Evolutionary conservation across 2,113 vertebrate genomes (phyloP).

Genomic region (Myxocyprinus asiaticus): DNA sequence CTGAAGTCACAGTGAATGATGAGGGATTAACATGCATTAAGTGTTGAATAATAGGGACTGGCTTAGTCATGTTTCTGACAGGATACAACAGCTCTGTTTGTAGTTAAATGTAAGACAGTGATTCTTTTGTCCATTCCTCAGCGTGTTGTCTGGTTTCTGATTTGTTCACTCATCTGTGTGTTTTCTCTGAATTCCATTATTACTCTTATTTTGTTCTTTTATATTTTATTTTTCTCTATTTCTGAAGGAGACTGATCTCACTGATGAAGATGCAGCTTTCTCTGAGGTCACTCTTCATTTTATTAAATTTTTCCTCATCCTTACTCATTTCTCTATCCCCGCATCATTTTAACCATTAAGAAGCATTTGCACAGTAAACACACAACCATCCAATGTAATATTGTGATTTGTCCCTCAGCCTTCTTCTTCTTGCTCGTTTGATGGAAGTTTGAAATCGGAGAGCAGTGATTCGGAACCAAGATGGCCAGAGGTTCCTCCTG

Average conservation of each 20-base stretch:
- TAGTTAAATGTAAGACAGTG: too few relatives aligned
- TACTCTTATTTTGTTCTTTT: not conserved
- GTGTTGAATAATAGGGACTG: too few relatives aligned
- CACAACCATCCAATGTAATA: not conserved
- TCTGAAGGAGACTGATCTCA: constrained; percentile 51
- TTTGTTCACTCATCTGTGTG: not conserved
- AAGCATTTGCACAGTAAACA: not conserved
- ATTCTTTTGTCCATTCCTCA: not conserved
- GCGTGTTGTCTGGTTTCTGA: not conserved
- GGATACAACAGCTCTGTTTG: too few relatives aligned
- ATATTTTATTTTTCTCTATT: constrained; percentile 31
- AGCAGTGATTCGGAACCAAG: constrained; percentile 77
- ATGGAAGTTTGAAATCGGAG: constrained; percentile 81
- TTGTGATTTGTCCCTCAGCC: constrained; percentile 59
- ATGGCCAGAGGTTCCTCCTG: constrained; percentile 87
- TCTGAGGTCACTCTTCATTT: constrained; percentile 53
- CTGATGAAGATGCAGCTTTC: constrained; percentile 55
- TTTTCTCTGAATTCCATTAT: not conserved
- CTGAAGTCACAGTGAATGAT: too few relatives aligned
- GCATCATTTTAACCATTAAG: not conserved
- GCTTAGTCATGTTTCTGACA: too few relatives aligned
- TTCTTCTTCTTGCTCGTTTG: constrained; percentile 74
- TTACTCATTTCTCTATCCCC: not conserved
- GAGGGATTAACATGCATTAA: too few relatives aligned
- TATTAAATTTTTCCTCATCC: constrained; percentile 21